Conservation (phyloP, 2,888 invertebrate species). For the Meghimatium bilineatum region DNA sequence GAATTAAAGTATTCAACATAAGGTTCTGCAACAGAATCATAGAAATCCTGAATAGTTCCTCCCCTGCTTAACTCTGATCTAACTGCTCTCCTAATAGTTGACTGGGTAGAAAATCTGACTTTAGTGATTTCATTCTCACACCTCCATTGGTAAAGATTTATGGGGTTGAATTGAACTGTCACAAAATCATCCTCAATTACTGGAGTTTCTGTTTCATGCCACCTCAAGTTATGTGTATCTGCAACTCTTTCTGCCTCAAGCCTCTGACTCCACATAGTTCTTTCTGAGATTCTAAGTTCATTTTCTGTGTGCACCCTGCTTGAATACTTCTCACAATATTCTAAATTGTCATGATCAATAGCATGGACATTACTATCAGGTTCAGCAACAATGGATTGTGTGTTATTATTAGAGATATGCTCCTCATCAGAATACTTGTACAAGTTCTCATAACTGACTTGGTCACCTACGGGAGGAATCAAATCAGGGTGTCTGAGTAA, state of each 20-base stretch:
- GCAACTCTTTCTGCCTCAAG: conserved; percentile 11
- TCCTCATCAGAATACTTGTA: neutral
- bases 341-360: neutral
- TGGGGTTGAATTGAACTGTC: conserved; percentile 46
- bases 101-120: conserved; percentile 50
- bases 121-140: conserved; percentile 46
- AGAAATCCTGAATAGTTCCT: conserved; percentile 38
- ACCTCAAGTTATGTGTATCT: conserved; percentile 62
- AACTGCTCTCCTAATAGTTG: conserved; percentile 47
- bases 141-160: conserved; percentile 48
- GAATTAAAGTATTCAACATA: conserved; percentile 24
- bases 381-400: neutral
- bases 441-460: conserved; percentile 9
- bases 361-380: neutral
- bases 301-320: neutral
- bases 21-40: conserved; percentile 32
- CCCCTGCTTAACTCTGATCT: conserved; percentile 27
- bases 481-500: neutral
- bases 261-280: neutral
- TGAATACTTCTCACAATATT: neutral
- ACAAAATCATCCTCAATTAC: conserved; percentile 31
- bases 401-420: neutral
- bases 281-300: neutral
- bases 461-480: conserved; percentile 14
- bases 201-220: conserved; percentile 63